Evolutionary conservation across 92 coral and sea anemone species (phyloP).

Genomic region (Blastomussa wellsi): DNA sequence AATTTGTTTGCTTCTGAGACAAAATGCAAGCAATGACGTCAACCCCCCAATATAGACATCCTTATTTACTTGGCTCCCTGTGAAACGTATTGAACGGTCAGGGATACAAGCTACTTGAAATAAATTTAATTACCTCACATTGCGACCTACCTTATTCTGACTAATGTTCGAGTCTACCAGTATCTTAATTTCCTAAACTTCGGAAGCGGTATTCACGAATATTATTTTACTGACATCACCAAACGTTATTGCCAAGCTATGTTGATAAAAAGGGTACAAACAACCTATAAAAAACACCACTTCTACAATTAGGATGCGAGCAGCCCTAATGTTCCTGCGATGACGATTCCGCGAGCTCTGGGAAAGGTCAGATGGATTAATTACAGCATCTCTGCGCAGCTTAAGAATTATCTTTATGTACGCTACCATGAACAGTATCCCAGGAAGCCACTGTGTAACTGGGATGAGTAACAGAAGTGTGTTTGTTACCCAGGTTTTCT

Average conservation of each 20-base stretch:
- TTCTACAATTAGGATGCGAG: constrained; percentile 64
- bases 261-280: constrained; percentile 49
- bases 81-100: no score
- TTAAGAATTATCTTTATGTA: constrained; percentile 66
- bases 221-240: background rate
- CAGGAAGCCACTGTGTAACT: constrained; percentile 53
- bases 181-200: no score
- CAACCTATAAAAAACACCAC: constrained; percentile 52
- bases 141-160: no score
- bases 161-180: no score
- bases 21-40: no score
- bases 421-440: constrained; percentile 50
- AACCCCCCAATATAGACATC: no score
- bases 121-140: no score
- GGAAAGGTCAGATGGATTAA: constrained; percentile 55
- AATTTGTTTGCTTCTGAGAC: no score
- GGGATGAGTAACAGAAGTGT: constrained; percentile 20
- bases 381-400: constrained; percentile 61
- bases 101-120: no score
- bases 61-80: no score
- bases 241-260: constrained; percentile 16
- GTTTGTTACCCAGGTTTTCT: constrained; percentile 18
- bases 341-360: constrained; percentile 67
- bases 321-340: constrained; percentile 72
- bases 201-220: no score